Evolutionary conservation across 2,113 vertebrate species (phyloP).

Genomic region (Procapra przewalskii): DNA sequence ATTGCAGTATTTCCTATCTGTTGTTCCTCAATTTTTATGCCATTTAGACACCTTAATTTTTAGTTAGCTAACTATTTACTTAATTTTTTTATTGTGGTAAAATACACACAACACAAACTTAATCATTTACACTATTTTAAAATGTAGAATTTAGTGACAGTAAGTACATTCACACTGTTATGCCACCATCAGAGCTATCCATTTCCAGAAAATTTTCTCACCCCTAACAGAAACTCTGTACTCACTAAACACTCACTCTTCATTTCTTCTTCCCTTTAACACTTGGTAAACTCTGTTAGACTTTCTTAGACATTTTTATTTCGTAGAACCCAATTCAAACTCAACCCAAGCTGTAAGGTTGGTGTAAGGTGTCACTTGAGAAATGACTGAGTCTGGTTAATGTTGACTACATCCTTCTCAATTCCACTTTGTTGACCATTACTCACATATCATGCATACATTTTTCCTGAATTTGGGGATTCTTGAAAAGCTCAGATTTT

Average conservation of each 20-base stretch:
- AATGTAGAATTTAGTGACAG: background rate
- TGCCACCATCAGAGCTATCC: background rate
- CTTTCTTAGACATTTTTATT: background rate
- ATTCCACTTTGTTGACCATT: background rate
- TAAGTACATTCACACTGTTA: background rate
- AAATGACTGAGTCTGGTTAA: too few relatives aligned
- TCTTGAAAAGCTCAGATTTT: background rate
- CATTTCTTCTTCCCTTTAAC: fast-evolving
- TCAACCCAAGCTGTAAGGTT: background rate
- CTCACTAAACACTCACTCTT: background rate
- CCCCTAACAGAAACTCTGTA: background rate
- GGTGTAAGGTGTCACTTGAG: background rate
- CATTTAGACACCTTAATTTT: background rate
- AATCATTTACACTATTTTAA: background rate
- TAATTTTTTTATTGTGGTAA: background rate
- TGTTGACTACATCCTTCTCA: background rate
- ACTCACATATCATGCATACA: background rate
- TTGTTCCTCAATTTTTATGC: background rate
- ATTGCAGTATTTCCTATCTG: background rate
- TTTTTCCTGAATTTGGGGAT: background rate
- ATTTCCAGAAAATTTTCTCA: background rate
- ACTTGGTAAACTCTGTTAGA: background rate
- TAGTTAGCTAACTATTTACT: background rate
- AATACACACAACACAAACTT: background rate
- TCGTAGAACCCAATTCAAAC: background rate